Evolutionary conservation across 2,888 invertebrate species (phyloP).

Genomic region (Thumatha senex): DNA sequence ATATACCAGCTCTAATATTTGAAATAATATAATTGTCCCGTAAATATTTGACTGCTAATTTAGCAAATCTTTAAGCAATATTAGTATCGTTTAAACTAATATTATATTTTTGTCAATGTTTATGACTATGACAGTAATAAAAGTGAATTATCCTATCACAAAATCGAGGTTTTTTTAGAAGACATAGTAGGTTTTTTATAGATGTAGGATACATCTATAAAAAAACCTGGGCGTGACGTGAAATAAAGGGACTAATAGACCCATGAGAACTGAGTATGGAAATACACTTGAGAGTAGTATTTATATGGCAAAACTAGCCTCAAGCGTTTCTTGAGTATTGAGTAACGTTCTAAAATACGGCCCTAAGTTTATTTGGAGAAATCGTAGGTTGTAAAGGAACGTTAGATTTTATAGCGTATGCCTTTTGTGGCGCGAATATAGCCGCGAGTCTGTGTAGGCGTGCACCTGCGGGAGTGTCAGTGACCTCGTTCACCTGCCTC

Average conservation of each 20-base stretch:
- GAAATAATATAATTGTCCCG: slow-evolving; percentile 2
- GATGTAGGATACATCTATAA: too few relatives aligned
- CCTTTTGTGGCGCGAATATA: slow-evolving; percentile 37
- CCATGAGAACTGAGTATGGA: too few relatives aligned
- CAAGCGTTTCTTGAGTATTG: too few relatives aligned
- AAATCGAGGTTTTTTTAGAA: too few relatives aligned
- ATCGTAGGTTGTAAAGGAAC: slow-evolving; percentile 49
- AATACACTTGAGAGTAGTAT: too few relatives aligned
- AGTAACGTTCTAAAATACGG: background rate
- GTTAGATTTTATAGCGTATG: slow-evolving; percentile 38
- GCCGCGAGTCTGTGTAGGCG: slow-evolving; percentile 35
- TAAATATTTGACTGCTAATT: background rate
- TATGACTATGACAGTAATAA: too few relatives aligned
- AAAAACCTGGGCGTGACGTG: background rate
- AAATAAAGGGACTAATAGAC: background rate
- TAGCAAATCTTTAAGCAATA: too few relatives aligned
- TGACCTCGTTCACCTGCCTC: slow-evolving; percentile 76
- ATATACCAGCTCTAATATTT: slow-evolving; percentile 43
- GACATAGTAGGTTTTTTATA: too few relatives aligned
- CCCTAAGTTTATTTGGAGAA: background rate
- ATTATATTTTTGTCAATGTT: background rate
- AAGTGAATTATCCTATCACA: too few relatives aligned
- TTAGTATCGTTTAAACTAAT: too few relatives aligned
- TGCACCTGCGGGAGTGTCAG: slow-evolving; percentile 66
- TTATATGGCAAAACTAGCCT: too few relatives aligned